Evolutionary conservation across 2,797 vertebrate genomes (phyloP), one percentile per base, ranked within the genome.

Genomic region (Stomatorhinus walkeri): DNA sequence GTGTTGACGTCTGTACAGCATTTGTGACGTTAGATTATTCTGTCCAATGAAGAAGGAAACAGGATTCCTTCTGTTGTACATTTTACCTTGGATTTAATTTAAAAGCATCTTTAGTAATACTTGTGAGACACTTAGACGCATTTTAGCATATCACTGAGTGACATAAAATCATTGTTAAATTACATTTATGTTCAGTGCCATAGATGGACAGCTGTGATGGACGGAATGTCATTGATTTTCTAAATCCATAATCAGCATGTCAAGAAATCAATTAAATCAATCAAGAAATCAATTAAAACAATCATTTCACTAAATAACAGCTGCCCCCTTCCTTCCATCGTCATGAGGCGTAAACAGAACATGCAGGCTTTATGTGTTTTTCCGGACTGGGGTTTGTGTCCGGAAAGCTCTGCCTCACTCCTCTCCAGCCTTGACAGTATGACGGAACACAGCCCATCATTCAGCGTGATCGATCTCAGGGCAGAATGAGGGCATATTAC

Each of bases 81-180:
- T 48, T 10, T 51, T 68, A 68, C 28, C 56, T 87, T 61, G 12
- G 14, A 4, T 40, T 87, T 43, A 24, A 52, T 36, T 81, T 89
- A 68, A 51, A 72, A 49, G 46, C 7, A 68, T 28, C 12, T 28
- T 51, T 4, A 79, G 19, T 52, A 19, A 54, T 3, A 32, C 48
- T 79, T 76, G 87, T 79, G 28, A 51, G 46, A 43, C 56, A 52
- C 54, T 22, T 40, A 14, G 46, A 52, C 1, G 46, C 52, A 51
- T 85, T 32, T 85, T 68, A 85, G 32, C n/a, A 9, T 84, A 46
- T 85, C 54, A 64, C 1, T 14, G 9, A 48, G 36, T 8, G 8
- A 8, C 9, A 36, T 19, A 10, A 43, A 54, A 88, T 28, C 59
- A 68, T 83, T 86, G 61, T 89, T 89, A 89, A 81, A 81, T 52